Evolutionary conservation across 2,888 invertebrate species (phyloP), one percentile per base, ranked within the genome.

Genomic region (Germaria angustata): DNA sequence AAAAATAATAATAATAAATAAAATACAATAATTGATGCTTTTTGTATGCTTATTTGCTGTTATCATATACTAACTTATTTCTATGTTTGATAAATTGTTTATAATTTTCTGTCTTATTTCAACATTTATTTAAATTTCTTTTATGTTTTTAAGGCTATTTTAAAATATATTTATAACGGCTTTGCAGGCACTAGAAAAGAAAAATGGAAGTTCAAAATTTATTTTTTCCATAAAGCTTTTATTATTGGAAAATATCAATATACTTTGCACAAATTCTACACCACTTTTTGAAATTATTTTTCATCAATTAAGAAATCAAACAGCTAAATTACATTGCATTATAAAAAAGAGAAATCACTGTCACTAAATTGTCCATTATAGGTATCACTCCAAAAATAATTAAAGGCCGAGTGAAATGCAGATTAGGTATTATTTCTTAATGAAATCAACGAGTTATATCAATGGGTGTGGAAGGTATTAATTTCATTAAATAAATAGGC

Each of bases 11-110:
- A n/a, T n/a, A 36, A 8, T 17, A 39, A 36, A 34, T 34, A 1
- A 39, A 55, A 53, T 32, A 36, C 36, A 34, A 41, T 36, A 49
- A 59, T 59, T 46, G 32, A 51, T 71, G 69, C 65, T 80, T 69
- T 69, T 63, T 66, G 69, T 66, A 65, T 80, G 69, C 65, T 83
- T 69, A 69, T 72, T 80, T 77, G 63, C 75, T 77, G 53, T 72
- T 55, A 59, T 77, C 68, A 57, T 59, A 72, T 66, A 36, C 9
- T 57, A 49, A 55, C 36, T 75, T 65, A 22, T 44, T 65, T 28
- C 4, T 51, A 28, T 69, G 5, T 49, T 73, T 57, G 39, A 2
- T 73, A 46, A 28, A 20, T 20, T 36, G 20, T 55, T 65, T 32
- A 8, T 34, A 15, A 22, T 36, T 39, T 65, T 44, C 41, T 41